Evolutionary conservation across 2,113 vertebrate genomes (phyloP).

Genomic region (Lophochroa leadbeateri): DNA sequence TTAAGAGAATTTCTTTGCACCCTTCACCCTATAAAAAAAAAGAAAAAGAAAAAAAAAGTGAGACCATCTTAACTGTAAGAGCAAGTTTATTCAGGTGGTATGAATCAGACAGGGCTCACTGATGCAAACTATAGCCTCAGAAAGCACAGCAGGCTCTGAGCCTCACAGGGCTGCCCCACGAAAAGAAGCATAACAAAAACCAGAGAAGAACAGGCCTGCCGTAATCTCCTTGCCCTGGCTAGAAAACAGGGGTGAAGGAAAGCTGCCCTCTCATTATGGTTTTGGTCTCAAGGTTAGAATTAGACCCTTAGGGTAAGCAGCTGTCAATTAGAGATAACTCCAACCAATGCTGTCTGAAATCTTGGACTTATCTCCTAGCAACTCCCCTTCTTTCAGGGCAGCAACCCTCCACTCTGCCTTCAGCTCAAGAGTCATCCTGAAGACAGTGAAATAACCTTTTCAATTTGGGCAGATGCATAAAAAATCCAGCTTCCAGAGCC

Average conservation of each 20-base stretch:
- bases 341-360: constrained; percentile 83
- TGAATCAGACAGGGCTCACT: constrained; percentile 79
- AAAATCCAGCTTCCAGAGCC: constrained; percentile 59
- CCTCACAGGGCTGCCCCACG: constrained; percentile 49
- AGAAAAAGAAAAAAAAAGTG: neutral
- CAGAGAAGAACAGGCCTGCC: constrained; percentile 76
- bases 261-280: constrained; percentile 91
- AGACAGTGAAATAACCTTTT: constrained; percentile 78
- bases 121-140: constrained; percentile 75
- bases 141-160: constrained; percentile 73
- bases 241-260: constrained; percentile 83
- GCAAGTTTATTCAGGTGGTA: constrained; percentile 90
- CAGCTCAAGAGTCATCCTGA: constrained; percentile 77
- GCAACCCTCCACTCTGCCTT: constrained; percentile 69
- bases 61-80: constrained; percentile 75
- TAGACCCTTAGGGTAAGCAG: constrained; percentile 94
- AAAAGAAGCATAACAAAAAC: constrained; percentile 69
- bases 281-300: constrained; percentile 91
- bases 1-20: constrained; percentile 9
- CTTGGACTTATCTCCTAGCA: constrained; percentile 93
- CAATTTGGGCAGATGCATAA: constrained; percentile 75
- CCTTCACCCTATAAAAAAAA: neutral
- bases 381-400: constrained; percentile 85
- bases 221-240: constrained; percentile 76
- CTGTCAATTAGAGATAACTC: constrained; percentile 99